phyloP scores from a whole-genome alignment of 2,797 vertebrate genomes.

The Phyllotis vaccarum region DNA sequence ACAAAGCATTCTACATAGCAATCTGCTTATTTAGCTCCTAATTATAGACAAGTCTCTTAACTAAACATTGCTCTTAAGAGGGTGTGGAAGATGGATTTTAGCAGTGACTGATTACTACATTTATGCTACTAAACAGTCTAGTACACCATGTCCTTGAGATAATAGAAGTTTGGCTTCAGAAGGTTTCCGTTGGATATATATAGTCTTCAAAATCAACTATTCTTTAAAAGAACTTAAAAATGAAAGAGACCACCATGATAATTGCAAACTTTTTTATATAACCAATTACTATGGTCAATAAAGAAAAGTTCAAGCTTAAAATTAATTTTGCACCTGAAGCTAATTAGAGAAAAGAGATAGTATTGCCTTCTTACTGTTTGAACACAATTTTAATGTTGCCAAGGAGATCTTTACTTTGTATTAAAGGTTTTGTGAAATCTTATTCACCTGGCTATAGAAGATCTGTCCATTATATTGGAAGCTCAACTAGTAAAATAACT shows the following conservation, averaged over 20 bases:
- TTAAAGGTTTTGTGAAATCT: not conserved
- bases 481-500: conserved; percentile 67
- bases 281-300: conserved; percentile 58
- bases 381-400: conserved; percentile 60
- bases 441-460: conserved; percentile 44
- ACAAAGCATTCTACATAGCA: not conserved
- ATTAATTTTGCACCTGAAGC: conserved; percentile 78
- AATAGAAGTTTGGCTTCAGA: conserved; percentile 48
- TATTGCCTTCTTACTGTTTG: conserved; percentile 69
- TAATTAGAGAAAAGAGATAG: conserved; percentile 70
- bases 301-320: conserved; percentile 73
- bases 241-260: conserved; percentile 39
- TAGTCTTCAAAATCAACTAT: not conserved
- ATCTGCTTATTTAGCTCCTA: not conserved
- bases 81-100: not conserved
- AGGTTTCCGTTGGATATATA: conserved; percentile 42
- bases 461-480: conserved; percentile 43
- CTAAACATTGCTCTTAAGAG: not conserved
- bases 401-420: conserved; percentile 55
- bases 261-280: conserved; percentile 43
- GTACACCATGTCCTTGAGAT: conserved; percentile 44
- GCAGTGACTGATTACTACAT: not conserved
- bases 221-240: conserved; percentile 51
- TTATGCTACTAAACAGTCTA: conserved; percentile 9
- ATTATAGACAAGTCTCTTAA: conserved; percentile 1